These are phyloP conservation scores for Notodonta dromedarius DNA, from an alignment of 2,888 invertebrate species.

Conservation along the genomic window DNA sequence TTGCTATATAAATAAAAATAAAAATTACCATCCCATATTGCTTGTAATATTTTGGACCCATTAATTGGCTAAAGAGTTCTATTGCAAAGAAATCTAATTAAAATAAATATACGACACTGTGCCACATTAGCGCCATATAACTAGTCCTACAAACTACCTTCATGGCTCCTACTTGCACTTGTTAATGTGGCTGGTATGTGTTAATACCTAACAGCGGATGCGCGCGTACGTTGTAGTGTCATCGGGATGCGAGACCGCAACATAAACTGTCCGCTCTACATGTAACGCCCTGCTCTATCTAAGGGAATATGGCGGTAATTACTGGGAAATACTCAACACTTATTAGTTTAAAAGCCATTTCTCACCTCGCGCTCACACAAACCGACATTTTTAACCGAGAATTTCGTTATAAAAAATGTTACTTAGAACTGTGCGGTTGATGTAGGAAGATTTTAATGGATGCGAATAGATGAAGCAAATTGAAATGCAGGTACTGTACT, in stretches of 20 bases:
- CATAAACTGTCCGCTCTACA: conserved; percentile 25
- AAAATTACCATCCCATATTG: too few relatives aligned
- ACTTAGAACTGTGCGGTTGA: conserved; percentile 11
- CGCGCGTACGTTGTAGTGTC: not conserved
- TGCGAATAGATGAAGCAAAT: not conserved
- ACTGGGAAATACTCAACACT: conserved; percentile 38
- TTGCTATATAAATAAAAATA: too few relatives aligned
- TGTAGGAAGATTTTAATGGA: conserved; percentile 8
- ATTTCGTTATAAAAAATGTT: conserved; percentile 27
- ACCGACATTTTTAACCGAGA: conserved; percentile 38
- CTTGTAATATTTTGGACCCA: too few relatives aligned
- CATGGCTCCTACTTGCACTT: too few relatives aligned
- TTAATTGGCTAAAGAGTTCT: too few relatives aligned
- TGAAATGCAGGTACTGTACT: too few relatives aligned
- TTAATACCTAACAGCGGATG: not conserved
- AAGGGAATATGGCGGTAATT: conserved; percentile 38
- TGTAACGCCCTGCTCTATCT: conserved; percentile 32
- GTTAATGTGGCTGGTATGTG: too few relatives aligned
- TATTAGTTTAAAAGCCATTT: conserved; percentile 46
- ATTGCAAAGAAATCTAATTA: too few relatives aligned
- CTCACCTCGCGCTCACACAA: conserved; percentile 32
- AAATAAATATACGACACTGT: too few relatives aligned
- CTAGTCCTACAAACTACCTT: too few relatives aligned
- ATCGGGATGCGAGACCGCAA: conserved; percentile 6
- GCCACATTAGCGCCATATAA: too few relatives aligned